Evolutionary conservation across 2,888 invertebrate species (phyloP).

Genomic region (Agrilus mali): DNA sequence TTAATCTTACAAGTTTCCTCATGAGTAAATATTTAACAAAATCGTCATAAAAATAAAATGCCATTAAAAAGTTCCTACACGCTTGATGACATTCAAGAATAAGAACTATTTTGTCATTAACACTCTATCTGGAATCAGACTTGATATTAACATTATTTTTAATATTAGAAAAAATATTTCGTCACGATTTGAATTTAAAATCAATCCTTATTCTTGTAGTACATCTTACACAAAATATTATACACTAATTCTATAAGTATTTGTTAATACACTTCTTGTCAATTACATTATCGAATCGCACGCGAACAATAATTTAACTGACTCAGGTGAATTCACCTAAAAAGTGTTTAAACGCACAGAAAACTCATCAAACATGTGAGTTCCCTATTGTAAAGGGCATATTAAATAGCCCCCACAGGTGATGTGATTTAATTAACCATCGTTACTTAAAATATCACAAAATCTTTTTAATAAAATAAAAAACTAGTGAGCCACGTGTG

Average conservation of each 20-base stretch:
- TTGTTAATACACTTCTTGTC: slow-evolving; percentile 4
- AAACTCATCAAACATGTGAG: slow-evolving; percentile 14
- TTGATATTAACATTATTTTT: slow-evolving; percentile 11
- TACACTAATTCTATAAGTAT: no score
- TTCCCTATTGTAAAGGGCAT: slow-evolving; percentile 25
- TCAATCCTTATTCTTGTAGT: no score
- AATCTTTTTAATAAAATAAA: slow-evolving; percentile 41
- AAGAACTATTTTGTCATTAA: slow-evolving; percentile 15
- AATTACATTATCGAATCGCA: slow-evolving; percentile 7
- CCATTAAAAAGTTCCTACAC: slow-evolving; percentile 18
- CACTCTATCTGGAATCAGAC: no score
- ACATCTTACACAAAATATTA: no score
- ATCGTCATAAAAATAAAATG: slow-evolving; percentile 1
- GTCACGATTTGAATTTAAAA: slow-evolving; percentile 20
- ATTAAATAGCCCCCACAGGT: slow-evolving; percentile 31
- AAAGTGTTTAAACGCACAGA: slow-evolving; percentile 18
- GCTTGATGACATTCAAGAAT: slow-evolving; percentile 32
- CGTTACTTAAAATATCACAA: slow-evolving; percentile 45
- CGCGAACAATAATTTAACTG: slow-evolving; percentile 5
- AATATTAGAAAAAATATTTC: slow-evolving; percentile 37
- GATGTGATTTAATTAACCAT: slow-evolving; percentile 43
- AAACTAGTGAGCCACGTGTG: slow-evolving; percentile 36
- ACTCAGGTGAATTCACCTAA: slow-evolving; percentile 8
- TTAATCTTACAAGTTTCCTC: no score
- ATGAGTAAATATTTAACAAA: no score